These are phyloP conservation scores for Galerucella nymphaeae DNA, from an alignment of 2,888 invertebrate genomes.

Conservation along the genomic window DNA sequence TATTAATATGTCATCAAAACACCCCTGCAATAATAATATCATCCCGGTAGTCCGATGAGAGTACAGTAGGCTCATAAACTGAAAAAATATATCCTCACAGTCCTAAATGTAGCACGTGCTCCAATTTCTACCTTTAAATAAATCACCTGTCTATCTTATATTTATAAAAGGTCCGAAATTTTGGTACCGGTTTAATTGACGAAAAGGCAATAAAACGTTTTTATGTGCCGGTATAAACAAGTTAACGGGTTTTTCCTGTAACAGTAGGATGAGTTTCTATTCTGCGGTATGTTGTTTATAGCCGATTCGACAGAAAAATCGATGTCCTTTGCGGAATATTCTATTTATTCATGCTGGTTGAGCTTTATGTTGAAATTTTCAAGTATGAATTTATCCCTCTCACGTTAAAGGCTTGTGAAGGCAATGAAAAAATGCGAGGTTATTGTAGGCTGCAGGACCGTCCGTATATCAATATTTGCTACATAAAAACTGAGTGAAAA, in stretches of 20 bases:
- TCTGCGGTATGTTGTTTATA: constrained; percentile 29
- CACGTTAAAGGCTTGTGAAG: too few relatives aligned
- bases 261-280: constrained; percentile 23
- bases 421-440: too few relatives aligned
- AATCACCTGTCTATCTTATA: constrained; percentile 46
- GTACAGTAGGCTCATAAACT: constrained; percentile 15
- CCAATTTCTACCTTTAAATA: constrained; percentile 49
- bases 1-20: not conserved
- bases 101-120: constrained; percentile 43
- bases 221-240: constrained; percentile 37
- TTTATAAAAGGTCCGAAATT: constrained; percentile 37
- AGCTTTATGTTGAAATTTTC: not conserved
- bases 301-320: constrained; percentile 18
- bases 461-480: too few relatives aligned
- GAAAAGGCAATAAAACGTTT: constrained; percentile 38
- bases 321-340: not conserved
- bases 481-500: not conserved
- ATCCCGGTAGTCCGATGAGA: not conserved
- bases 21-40: not conserved
- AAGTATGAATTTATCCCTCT: not conserved
- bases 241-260: constrained; percentile 33
- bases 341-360: not conserved
- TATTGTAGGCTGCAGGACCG: too few relatives aligned
- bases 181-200: constrained; percentile 38
- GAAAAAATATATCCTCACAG: constrained; percentile 34